Evolutionary conservation across 2,113 vertebrate species (phyloP), one percentile per base, ranked within the genome.

Genomic region (Catharus minimus): DNA sequence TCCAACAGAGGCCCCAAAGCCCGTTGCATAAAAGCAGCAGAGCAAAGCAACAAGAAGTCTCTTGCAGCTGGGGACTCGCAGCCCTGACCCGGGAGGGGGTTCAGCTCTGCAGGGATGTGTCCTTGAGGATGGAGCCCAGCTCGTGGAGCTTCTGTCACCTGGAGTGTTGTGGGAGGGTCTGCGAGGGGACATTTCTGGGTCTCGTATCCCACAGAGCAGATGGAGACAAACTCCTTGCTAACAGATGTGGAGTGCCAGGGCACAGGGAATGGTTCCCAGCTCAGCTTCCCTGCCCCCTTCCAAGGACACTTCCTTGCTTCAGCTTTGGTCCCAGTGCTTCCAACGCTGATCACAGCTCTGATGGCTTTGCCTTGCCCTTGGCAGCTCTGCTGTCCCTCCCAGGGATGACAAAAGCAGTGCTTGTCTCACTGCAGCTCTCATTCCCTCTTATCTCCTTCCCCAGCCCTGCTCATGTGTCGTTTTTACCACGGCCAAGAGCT

Each of bases 391-490:
- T 80, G 24, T 66, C 52, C 23, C 33, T 80, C n/a, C 16, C 30
- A 36, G 52, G 47, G 27, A 23, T 56, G 47, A 61, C 9, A 18
- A 80, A 69, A 79, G 27, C 14, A 21, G 38, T 9, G 46, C 7
- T 11, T 65, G 20, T 32, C 62, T 60, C 53, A 3, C n/a, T 32
- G 32, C 28, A 52, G 53, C 33, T 80, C 64, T 33, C 43, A 5
- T 28, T 66, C 43, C 43, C 71, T 41, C 8, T 71, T 69, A 30
- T 13, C 9, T 1, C 32, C 13, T 52, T 77, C 57, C 50, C 38
- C 43, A 33, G 13, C 17, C 43, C 1, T 32, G 41, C n/a, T 11
- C 74, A 8, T 38, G 58, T 2, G 0, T 50, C 3, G 0, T n/a
- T 60, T 86, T 43, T 14, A 19, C 49, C 9, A 19, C 23, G 44